phyloP scores from a whole-genome alignment of 2,113 vertebrate genomes.

The Puffinus mauretanicus region DNA sequence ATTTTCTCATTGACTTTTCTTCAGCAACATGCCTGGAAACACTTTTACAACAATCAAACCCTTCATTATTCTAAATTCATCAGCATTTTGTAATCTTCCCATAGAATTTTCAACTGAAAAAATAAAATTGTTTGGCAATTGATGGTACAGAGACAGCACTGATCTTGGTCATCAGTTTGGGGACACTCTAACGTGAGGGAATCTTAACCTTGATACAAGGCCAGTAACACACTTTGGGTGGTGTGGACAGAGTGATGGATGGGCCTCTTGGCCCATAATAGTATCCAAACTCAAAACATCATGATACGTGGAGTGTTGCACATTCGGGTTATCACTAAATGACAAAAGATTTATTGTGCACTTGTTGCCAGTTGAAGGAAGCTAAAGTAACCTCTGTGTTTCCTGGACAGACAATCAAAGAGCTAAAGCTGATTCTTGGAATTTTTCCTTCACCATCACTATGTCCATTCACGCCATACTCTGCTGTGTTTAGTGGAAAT shows the following conservation, averaged over 20 bases:
- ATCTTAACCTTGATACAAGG: background rate
- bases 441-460: background rate
- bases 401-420: background rate
- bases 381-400: background rate
- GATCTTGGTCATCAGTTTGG: background rate
- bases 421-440: background rate
- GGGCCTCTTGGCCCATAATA: background rate
- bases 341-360: background rate
- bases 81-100: background rate
- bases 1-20: background rate
- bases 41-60: background rate
- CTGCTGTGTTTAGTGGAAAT: constrained; percentile 4
- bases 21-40: background rate
- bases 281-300: background rate
- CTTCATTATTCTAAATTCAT: background rate
- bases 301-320: background rate
- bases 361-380: background rate
- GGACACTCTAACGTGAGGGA: background rate
- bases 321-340: background rate
- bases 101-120: background rate
- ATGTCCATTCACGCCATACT: background rate
- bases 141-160: background rate
- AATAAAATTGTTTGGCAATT: background rate
- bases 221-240: background rate
- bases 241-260: background rate